Percentiles rank a stretch among this genome's conserved stretches.
phyloP scores from a whole-genome alignment of 2,888 invertebrate genomes.

The Mesochorus sp. region DNA sequence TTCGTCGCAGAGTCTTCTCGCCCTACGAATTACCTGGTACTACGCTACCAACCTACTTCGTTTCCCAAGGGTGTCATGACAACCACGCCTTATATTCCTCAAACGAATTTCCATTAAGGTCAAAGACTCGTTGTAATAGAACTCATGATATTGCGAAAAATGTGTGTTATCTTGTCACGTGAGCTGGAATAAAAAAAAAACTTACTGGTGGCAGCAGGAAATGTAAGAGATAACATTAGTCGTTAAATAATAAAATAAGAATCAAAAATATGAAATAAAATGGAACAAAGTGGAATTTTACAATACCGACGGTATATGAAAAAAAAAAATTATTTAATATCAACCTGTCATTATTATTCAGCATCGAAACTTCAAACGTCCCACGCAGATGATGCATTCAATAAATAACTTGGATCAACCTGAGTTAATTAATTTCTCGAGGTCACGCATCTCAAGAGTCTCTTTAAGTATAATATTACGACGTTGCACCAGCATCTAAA shows the following conservation, averaged over 20 bases:
- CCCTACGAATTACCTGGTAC: slow-evolving; percentile 1
- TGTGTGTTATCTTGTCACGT: slow-evolving; percentile 2
- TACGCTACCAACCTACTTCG: slow-evolving; percentile 13
- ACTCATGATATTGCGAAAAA: slow-evolving; percentile 1
- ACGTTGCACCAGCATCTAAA: not conserved
- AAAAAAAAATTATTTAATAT: too few relatives aligned
- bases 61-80: slow-evolving; percentile 33
- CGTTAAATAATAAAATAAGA: too few relatives aligned
- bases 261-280: too few relatives aligned
- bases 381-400: not conserved
- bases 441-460: slow-evolving; percentile 24
- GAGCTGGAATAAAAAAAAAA: not conserved
- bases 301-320: too few relatives aligned
- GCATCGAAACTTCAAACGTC: not conserved
- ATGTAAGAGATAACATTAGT: too few relatives aligned
- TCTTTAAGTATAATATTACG: slow-evolving; percentile 37
- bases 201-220: not conserved
- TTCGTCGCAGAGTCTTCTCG: not conserved
- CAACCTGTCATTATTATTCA: not conserved
- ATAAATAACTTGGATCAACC: slow-evolving; percentile 11
- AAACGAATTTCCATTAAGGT: slow-evolving; percentile 47
- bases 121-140: not conserved
- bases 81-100: slow-evolving; percentile 53
- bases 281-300: too few relatives aligned
- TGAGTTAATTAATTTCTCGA: slow-evolving; percentile 39